Conservation (phyloP, 2,888 invertebrate species). For the Labia minor region DNA sequence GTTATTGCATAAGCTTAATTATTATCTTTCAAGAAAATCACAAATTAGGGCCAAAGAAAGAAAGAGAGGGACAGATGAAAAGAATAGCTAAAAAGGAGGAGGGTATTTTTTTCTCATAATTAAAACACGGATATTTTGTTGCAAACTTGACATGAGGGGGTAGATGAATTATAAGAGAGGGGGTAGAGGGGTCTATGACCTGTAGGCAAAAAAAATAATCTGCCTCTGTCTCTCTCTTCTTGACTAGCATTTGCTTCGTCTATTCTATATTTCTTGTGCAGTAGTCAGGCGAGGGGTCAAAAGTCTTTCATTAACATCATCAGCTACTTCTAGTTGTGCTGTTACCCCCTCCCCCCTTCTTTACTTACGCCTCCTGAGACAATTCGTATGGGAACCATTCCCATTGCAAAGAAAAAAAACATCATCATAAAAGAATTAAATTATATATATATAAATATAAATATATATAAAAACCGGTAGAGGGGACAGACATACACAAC, state of each 20-base stretch:
- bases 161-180: too few relatives aligned
- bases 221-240: background rate
- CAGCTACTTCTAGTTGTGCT: too few relatives aligned
- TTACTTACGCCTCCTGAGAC: background rate
- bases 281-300: background rate
- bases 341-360: too few relatives aligned
- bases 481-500: background rate
- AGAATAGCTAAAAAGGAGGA: background rate
- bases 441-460: too few relatives aligned
- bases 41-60: background rate
- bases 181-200: too few relatives aligned
- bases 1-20: conserved; percentile 13
- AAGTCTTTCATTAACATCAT: background rate
- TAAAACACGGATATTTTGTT: background rate
- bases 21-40: conserved; percentile 13
- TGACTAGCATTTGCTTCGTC: too few relatives aligned
- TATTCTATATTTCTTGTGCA: too few relatives aligned
- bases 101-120: background rate
- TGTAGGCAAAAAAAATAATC: too few relatives aligned
- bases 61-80: background rate
- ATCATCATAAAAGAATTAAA: background rate
- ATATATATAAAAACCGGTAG: background rate
- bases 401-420: background rate
- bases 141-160: background rate
- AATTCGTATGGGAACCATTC: conserved; percentile 13